Base-by-base conservation (phyloP, 37 sponge, comb jelly and placozoan species). In the Amphimedon queenslandica region DNA sequence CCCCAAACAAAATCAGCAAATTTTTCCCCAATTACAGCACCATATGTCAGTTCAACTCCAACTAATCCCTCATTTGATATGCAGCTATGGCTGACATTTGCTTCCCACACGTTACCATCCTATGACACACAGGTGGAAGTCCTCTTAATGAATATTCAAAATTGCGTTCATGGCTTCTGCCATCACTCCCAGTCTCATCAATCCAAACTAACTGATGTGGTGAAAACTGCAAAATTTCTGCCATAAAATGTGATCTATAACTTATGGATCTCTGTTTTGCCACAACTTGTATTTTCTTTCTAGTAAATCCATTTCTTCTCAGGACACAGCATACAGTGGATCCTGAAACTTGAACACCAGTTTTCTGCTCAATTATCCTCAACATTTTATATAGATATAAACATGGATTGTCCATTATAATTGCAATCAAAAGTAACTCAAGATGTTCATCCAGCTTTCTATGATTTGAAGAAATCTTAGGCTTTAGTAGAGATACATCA, bases 111-210 rank as follows among this genome's bases (percentile, higher is more conserved):
- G 2, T 39, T 35, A 77, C 10, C 3, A 68, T 32, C 0, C 70
- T 2, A 2, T 53, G 58, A 33, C 39, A 69, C 2, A 77, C 78
- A 24, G 78, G 61, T 77, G 69, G 57, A 31, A 37, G 5, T 8
- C 78, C 78, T 55, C 60, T 32, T 1, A 77, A 34, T 6, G 69
- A 37, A 67, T 77, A 77, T 8, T 69, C 70, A 77, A 68, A 77
- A 40, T 51, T 77, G 40, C 78, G 78, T 29, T 67, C 29, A 3
- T 67, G 58, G 43, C 47, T 63, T 34, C 58, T 77, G 0, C 29
- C 25, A 30, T 67, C 70, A 35, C 66, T 64, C 23, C 84, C 84
- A 36, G 78, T 77, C 36, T 84, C 84, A 77, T 84, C 84, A 35
- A 84, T 58, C 84, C 84, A 84, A 1, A 76, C 77, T 37, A 71